These are phyloP conservation scores for Lagenorhynchus albirostris DNA, from an alignment of 2,113 vertebrate species.

Conservation along the genomic window DNA sequence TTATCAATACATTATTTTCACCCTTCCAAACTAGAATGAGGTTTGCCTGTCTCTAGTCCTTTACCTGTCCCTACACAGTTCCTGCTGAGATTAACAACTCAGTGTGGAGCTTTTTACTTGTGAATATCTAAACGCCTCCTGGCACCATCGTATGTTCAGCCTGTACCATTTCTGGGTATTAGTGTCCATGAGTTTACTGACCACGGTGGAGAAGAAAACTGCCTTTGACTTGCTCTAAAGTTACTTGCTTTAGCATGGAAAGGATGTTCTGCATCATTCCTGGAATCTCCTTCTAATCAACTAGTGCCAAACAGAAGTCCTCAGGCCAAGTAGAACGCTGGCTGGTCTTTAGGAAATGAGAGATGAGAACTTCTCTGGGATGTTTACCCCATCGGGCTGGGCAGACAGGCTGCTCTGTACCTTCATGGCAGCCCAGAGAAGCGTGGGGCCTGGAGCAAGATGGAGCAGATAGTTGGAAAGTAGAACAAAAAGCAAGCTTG, in stretches of 20 bases:
- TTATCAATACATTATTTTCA: background rate
- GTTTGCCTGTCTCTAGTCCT: background rate
- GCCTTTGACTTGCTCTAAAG: background rate
- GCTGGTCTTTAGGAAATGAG: background rate
- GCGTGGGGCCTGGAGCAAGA: background rate
- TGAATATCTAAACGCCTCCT: background rate
- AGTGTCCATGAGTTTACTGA: background rate
- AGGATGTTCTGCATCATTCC: background rate
- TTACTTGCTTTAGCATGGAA: background rate
- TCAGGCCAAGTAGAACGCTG: background rate
- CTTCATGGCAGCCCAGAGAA: background rate
- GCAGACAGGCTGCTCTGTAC: constrained; percentile 9
- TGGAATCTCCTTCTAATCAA: background rate
- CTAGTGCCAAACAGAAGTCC: background rate
- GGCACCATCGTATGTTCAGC: background rate
- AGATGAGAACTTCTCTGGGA: background rate
- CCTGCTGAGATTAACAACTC: background rate
- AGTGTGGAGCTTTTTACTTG: background rate
- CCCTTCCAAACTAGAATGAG: background rate
- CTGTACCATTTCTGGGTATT: background rate
- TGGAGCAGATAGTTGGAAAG: background rate
- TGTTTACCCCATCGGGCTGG: background rate
- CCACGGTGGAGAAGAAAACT: background rate
- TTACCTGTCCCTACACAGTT: background rate
- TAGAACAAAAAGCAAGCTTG: constrained; percentile 37